phyloP scores from a whole-genome alignment of 2,888 invertebrate genomes.

The Andrena fulva region DNA sequence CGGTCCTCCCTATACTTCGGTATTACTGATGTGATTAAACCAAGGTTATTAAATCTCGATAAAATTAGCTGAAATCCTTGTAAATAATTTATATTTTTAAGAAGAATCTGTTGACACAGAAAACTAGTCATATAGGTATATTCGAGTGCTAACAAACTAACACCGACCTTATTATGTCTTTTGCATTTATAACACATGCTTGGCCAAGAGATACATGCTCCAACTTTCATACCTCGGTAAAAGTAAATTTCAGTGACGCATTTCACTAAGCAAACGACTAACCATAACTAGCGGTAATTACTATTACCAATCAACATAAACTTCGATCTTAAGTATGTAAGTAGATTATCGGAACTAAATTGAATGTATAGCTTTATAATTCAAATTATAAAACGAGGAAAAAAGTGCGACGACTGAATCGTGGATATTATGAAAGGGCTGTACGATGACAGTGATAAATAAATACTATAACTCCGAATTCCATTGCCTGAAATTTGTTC shows the following conservation, averaged over 20 bases:
- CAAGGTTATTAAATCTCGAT: constrained; percentile 82
- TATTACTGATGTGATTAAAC: constrained; percentile 83
- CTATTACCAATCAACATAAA: constrained; percentile 81
- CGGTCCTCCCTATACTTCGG: constrained; percentile 80
- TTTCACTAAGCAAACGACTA: constrained; percentile 80
- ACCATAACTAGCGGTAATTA: constrained; percentile 79
- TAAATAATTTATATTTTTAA: constrained; percentile 85
- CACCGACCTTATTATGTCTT: constrained; percentile 83
- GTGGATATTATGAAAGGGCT: constrained; percentile 82
- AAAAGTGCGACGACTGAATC: constrained; percentile 76
- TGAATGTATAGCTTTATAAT: constrained; percentile 83
- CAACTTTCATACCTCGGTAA: constrained; percentile 80
- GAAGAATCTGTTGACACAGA: constrained; percentile 82
- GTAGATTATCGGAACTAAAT: constrained; percentile 79
- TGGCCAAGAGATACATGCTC: constrained; percentile 76
- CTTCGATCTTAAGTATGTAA: constrained; percentile 82
- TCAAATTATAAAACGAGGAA: constrained; percentile 75
- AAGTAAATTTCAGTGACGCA: constrained; percentile 75
- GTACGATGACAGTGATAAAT: constrained; percentile 82
- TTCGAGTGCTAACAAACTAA: constrained; percentile 83
- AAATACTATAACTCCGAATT: constrained; percentile 81
- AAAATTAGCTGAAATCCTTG: constrained; percentile 82
- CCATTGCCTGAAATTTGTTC: constrained; percentile 53
- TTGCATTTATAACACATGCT: constrained; percentile 83
- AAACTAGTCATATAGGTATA: constrained; percentile 84